A percentile compares a stretch with the other conserved stretches of the same genome.
These are phyloP conservation scores for Scelioninae gen. 1 DNA, from an alignment of 2,888 invertebrate species.

Conservation along the genomic window DNA sequence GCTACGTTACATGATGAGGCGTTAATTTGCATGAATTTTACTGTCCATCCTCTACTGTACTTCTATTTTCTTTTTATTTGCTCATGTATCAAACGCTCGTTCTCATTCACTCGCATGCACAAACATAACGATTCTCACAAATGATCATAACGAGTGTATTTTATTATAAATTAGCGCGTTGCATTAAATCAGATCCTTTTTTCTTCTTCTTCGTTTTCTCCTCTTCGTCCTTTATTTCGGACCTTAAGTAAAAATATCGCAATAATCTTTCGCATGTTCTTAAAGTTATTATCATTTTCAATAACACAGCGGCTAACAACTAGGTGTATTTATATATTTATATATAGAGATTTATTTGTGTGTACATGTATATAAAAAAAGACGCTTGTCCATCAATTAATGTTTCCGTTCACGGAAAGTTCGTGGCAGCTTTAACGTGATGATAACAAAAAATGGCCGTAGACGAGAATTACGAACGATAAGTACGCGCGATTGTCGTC, in stretches of 20 bases:
- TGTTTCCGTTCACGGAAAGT: conserved; percentile 46
- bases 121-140: conserved; percentile 56
- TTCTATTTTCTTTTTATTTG: conserved; percentile 25
- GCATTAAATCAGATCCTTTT: conserved; percentile 47
- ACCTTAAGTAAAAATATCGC: conserved; percentile 68
- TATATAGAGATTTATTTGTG: conserved; percentile 62
- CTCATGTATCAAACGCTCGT: conserved; percentile 53
- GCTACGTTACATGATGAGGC: conserved; percentile 67
- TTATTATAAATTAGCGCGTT: conserved; percentile 59
- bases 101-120: conserved; percentile 57
- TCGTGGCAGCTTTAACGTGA: conserved; percentile 41
- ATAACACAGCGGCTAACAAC: conserved; percentile 72
- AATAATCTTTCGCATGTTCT: conserved; percentile 63
- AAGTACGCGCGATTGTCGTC: conserved; percentile 63
- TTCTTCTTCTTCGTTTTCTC: conserved; percentile 32
- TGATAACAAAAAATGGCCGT: conserved; percentile 41
- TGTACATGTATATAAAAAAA: conserved; percentile 63
- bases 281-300: conserved; percentile 65
- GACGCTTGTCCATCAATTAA: conserved; percentile 32
- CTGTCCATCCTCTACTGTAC: conserved; percentile 42
- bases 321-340: conserved; percentile 63
- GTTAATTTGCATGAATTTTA: conserved; percentile 64
- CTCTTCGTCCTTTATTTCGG: conserved; percentile 19
- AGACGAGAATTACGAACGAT: conserved; percentile 63
- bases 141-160: conserved; percentile 52